A percentile compares a stretch with the other conserved stretches of the same genome.
phyloP scores from a whole-genome alignment of 1,140 invertebrate species.

The Drosophila nigrodunni region DNA sequence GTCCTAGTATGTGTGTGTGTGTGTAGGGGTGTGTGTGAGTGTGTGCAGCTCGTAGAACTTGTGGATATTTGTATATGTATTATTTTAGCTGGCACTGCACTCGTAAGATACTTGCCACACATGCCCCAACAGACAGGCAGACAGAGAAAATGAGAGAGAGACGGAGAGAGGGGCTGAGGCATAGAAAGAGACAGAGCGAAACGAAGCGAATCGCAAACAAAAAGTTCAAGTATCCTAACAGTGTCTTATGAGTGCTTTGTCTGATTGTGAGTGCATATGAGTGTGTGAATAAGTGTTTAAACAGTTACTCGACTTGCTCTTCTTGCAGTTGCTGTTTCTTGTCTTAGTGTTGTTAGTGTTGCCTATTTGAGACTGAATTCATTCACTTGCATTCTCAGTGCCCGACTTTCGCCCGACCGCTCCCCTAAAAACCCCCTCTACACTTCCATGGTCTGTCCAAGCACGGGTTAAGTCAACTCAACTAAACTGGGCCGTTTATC shows the following conservation, averaged over 20 bases:
- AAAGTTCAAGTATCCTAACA: constrained; percentile 65
- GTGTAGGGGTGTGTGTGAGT: not conserved
- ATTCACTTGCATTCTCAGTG: constrained; percentile 48
- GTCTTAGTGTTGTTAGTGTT: constrained; percentile 2
- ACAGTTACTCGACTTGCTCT: constrained; percentile 30
- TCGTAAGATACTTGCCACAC: constrained; percentile 31
- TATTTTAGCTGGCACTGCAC: constrained; percentile 17
- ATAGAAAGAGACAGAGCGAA: not conserved
- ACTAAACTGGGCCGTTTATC: constrained; percentile 57
- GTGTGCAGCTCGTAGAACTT: constrained; percentile 19
- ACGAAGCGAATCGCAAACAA: constrained; percentile 42
- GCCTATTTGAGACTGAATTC: constrained; percentile 19
- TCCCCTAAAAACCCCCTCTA: no score
- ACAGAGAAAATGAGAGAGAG: not conserved
- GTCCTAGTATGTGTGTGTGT: constrained; percentile 31
- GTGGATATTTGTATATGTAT: constrained; percentile 26
- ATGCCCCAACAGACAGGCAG: constrained; percentile 5
- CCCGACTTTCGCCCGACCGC: not conserved
- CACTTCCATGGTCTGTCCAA: not conserved
- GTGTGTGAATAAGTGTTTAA: constrained; percentile 53
- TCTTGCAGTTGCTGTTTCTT: constrained; percentile 1
- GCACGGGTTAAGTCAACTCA: constrained; percentile 37
- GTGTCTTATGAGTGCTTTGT: constrained; percentile 53
- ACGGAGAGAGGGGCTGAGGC: not conserved
- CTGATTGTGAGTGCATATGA: constrained; percentile 37